These are phyloP conservation scores for Periophthalmus modestus DNA, from an alignment of 2,113 vertebrate species.

Conservation along the genomic window DNA sequence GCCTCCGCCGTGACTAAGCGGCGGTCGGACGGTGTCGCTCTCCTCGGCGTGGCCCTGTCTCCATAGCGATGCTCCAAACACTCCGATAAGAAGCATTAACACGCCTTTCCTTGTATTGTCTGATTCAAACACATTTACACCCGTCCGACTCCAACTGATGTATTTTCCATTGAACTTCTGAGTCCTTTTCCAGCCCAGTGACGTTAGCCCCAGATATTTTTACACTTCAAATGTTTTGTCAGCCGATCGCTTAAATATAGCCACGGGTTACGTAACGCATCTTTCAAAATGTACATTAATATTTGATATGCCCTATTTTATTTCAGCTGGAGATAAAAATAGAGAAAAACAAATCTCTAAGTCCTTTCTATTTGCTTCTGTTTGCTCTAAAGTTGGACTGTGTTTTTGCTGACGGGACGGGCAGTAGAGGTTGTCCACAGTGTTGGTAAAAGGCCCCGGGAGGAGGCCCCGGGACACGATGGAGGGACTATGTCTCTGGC, in stretches of 20 bases:
- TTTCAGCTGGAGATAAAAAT: constrained; percentile 4
- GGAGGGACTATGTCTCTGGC: too few relatives aligned
- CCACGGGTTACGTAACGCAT: constrained; percentile 1
- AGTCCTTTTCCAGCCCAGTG: constrained; percentile 39
- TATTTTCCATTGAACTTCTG: constrained; percentile 42
- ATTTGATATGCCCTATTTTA: constrained; percentile 11
- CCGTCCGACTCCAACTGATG: constrained; percentile 37
- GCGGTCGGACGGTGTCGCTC: background rate
- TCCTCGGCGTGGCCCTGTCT: background rate
- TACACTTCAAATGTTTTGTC: constrained; percentile 21
- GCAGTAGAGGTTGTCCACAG: too few relatives aligned
- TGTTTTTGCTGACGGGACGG: too few relatives aligned
- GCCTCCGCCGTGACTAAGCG: too few relatives aligned
- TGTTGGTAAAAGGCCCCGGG: too few relatives aligned
- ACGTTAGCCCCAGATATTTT: constrained; percentile 46
- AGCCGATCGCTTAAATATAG: constrained; percentile 17
- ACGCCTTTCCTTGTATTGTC: constrained; percentile 62
- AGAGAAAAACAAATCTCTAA: background rate
- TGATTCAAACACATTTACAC: constrained; percentile 27
- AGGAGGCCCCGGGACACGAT: too few relatives aligned
- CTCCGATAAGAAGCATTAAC: constrained; percentile 33
- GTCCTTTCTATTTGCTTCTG: background rate
- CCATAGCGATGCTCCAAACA: constrained; percentile 13
- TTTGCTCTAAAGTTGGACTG: background rate
- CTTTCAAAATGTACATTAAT: background rate